phyloP scores from a whole-genome alignment of 2,888 invertebrate genomes.

The Molanna angustata region DNA sequence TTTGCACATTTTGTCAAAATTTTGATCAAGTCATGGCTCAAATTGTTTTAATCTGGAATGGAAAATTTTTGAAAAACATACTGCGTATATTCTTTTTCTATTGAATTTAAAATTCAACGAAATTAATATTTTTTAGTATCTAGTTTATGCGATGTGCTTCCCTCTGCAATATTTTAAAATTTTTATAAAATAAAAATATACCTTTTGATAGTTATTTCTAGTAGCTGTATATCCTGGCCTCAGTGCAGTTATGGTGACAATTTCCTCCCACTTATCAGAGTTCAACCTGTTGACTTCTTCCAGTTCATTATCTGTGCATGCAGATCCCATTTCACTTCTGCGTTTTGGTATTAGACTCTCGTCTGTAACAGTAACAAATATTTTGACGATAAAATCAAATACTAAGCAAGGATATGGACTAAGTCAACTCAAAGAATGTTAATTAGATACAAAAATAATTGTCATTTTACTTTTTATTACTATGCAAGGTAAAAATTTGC shows the following conservation, averaged over 20 bases:
- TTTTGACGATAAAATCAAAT: constrained; percentile 13
- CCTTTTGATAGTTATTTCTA: constrained; percentile 56
- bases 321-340: constrained; percentile 49
- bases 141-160: too few species aligned
- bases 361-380: constrained; percentile 39
- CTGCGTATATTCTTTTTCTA: too few species aligned
- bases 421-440: not conserved
- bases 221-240: constrained; percentile 58
- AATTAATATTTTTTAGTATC: too few species aligned
- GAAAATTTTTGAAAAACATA: too few species aligned
- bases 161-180: too few species aligned
- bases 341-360: constrained; percentile 49
- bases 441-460: constrained; percentile 25
- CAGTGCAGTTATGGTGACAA: constrained; percentile 54
- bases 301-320: constrained; percentile 48
- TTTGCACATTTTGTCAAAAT: too few species aligned
- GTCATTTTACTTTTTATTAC: constrained; percentile 11
- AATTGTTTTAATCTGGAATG: too few species aligned
- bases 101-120: too few species aligned
- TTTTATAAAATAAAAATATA: too few species aligned
- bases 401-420: not conserved
- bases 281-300: constrained; percentile 46
- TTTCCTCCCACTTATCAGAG: constrained; percentile 56
- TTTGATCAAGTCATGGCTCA: too few species aligned
- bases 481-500: not conserved